Percentiles rank a stretch among this genome's conserved stretches.
Conservation (phyloP, 2,888 invertebrate genomes). For the Tipula unca region DNA sequence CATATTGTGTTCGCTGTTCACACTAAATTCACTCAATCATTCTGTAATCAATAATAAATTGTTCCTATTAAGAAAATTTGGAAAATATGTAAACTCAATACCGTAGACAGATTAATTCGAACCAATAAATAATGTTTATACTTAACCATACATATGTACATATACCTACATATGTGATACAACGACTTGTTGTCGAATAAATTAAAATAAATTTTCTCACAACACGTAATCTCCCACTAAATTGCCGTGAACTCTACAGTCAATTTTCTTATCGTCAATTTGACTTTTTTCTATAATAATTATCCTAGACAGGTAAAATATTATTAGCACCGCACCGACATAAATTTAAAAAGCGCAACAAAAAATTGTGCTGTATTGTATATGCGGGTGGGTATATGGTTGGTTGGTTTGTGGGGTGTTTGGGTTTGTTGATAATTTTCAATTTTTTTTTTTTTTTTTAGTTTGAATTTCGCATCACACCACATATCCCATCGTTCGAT, state of each 20-base stretch:
- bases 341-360: not conserved
- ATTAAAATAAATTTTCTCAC: not conserved
- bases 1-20: too few species aligned
- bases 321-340: not conserved
- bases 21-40: not conserved
- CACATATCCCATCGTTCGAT: not conserved
- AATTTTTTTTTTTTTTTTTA: not conserved
- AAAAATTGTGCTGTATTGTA: not conserved
- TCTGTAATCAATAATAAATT: not conserved
- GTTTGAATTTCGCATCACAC: not conserved
- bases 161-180: too few species aligned
- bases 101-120: not conserved
- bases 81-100: not conserved
- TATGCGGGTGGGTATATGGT: not conserved
- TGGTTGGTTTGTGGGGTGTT: not conserved
- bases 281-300: not conserved
- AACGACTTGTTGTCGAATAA: not conserved
- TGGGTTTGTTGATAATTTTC: too few species aligned
- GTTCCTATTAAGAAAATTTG: not conserved
- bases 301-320: constrained; percentile 1
- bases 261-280: not conserved
- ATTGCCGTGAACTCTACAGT: not conserved
- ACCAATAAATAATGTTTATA: not conserved
- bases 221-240: not conserved
- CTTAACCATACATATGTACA: not conserved